phyloP scores from a whole-genome alignment of 2,797 vertebrate species.

The Sebastes variabilis region DNA sequence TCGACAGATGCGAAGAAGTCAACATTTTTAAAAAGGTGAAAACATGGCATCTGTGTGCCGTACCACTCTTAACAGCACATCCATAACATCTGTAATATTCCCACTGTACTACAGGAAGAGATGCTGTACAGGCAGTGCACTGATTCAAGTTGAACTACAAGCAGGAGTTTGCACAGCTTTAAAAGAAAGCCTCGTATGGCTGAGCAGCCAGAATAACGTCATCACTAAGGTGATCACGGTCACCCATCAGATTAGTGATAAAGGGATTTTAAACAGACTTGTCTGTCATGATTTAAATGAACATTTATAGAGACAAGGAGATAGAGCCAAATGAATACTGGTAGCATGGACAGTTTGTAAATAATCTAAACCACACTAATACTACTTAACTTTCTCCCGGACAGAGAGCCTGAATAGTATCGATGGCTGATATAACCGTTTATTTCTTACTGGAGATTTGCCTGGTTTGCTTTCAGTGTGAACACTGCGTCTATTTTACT shows the following conservation, averaged over 20 bases:
- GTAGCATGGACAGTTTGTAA: conserved; percentile 51
- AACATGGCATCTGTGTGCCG: conserved; percentile 11
- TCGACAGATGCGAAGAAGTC: not conserved
- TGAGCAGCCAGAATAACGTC: not conserved
- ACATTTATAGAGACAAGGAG: conserved; percentile 21
- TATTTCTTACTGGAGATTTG: not conserved
- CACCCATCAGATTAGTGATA: not conserved
- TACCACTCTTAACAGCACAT: conserved; percentile 15
- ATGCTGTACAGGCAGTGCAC: conserved; percentile 27
- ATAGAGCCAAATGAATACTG: conserved; percentile 36
- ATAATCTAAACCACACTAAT: conserved; percentile 51
- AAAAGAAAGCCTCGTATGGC: not conserved
- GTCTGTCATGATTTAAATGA: conserved; percentile 14
- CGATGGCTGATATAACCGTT: not conserved
- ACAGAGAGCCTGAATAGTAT: not conserved
- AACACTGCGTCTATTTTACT: not conserved
- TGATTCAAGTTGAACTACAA: conserved; percentile 17
- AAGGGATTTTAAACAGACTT: conserved; percentile 28
- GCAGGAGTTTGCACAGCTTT: conserved; percentile 66
- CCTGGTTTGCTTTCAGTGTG: not conserved
- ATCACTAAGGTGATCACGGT: not conserved
- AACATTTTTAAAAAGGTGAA: not conserved
- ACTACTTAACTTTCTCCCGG: not conserved
- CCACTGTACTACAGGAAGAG: conserved; percentile 18
- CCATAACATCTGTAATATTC: conserved; percentile 53